Conservation (phyloP, 2,113 vertebrate species). For the Stigmatopora argus region DNA sequence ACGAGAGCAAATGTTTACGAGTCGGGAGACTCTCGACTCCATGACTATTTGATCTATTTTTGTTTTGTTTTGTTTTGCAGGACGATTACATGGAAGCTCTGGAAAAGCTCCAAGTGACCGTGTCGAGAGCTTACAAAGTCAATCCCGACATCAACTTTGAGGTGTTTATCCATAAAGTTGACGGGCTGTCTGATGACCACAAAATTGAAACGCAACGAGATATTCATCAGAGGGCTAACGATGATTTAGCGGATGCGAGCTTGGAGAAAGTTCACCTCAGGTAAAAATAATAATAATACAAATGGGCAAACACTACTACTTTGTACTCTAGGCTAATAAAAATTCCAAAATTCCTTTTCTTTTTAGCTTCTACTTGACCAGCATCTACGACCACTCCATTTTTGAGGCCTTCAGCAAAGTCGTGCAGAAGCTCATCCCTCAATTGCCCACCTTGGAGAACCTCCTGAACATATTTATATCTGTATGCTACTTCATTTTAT, state of each 20-base stretch:
- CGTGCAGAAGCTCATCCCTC: constrained; percentile 95
- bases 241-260: constrained; percentile 92
- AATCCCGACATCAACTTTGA: constrained; percentile 99
- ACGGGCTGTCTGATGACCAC: constrained; percentile 96
- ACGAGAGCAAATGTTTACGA: neutral
- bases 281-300: constrained; percentile 43
- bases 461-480: constrained; percentile 98
- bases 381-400: constrained; percentile 98
- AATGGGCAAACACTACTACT: neutral
- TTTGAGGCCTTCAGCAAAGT: constrained; percentile 99
- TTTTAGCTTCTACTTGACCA: constrained; percentile 94
- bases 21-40: neutral
- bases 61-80: constrained; percentile 51
- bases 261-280: constrained; percentile 98
- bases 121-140: constrained; percentile 95
- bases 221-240: constrained; percentile 98
- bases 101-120: constrained; percentile 91
- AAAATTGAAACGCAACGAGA: constrained; percentile 99
- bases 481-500: constrained; percentile 65
- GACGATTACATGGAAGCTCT: constrained; percentile 98
- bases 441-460: constrained; percentile 93
- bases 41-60: neutral
- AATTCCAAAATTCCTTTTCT: too few relatives aligned
- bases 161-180: constrained; percentile 99
- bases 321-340: neutral